Conservation (phyloP, 2,888 invertebrate genomes). For the Andrena dorsata region DNA sequence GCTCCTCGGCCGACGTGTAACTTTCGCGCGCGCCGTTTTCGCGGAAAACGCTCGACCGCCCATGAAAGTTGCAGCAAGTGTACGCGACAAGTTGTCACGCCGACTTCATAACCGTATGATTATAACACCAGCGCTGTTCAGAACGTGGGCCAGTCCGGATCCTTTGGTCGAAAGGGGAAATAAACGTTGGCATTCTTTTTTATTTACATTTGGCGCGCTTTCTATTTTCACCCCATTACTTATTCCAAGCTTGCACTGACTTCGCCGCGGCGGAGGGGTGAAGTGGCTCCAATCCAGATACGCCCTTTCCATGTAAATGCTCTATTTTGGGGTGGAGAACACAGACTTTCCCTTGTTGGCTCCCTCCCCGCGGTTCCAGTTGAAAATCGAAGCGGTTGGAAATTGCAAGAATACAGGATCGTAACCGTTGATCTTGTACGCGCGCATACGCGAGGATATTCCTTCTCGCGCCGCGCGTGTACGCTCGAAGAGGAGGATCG, state of each 20-base stretch:
- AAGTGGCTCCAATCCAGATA: constrained; percentile 16
- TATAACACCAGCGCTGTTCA: no score
- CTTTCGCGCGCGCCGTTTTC: constrained; percentile 42
- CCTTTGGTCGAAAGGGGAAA: constrained; percentile 7
- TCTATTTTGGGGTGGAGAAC: constrained; percentile 8
- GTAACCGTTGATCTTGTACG: not conserved
- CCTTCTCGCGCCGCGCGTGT: not conserved
- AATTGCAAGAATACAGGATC: not conserved
- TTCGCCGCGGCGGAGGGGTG: not conserved
- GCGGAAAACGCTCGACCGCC: constrained; percentile 33
- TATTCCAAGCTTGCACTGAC: constrained; percentile 3
- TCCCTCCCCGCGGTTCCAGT: not conserved
- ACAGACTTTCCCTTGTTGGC: not conserved
- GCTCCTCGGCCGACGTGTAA: constrained; percentile 18
- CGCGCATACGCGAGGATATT: not conserved
- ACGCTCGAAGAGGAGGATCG: not conserved
- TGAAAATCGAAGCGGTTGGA: not conserved
- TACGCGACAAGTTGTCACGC: not conserved
- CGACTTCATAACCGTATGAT: no score
- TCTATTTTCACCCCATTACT: constrained; percentile 27
- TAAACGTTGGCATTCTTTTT: constrained; percentile 1
- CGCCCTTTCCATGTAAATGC: not conserved
- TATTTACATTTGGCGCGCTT: constrained; percentile 5
- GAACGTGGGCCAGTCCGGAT: no score
- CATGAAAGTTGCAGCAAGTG: constrained; percentile 44